Base-by-base conservation (phyloP, 2,888 invertebrate genomes). In the Anorthoa munda region DNA sequence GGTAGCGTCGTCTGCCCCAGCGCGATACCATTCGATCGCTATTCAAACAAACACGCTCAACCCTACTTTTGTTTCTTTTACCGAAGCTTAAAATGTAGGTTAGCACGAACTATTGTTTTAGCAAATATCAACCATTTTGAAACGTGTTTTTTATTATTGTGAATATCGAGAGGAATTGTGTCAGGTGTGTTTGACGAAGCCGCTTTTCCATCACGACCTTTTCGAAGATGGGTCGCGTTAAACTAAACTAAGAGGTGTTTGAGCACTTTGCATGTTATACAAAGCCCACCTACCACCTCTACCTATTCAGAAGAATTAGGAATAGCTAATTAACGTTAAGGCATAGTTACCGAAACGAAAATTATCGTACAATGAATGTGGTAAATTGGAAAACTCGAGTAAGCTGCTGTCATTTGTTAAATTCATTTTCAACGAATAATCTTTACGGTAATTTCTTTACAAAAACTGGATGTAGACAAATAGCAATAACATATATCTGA, bases 11-110 rank as follows among this genome's bases (percentile, higher is more conserved):
- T 83, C 90, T 91, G 91, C 79, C 77, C 64, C 75, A 74, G 79
- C 70, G 88, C 87, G 91, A 91, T 91, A 91, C 86, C 84, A 87
- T 87, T 90, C 90, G 90, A 91, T 90, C 89, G 87, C 86, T 86
- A 84, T 91, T 90, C 91, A 89, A 91, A 91, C 91, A 91, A 91
- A 90, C 86, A 89, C 89, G 79, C 76, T 82, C 76, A 79, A 77
- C 68, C 50, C 69, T 74, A 76, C 86, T 89, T 88, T 90, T 89
- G 89, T 90, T 91, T 90, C 85, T 87, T 88, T 89, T 86, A 81
- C 79, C 77, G 75, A 72, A 75, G 88, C 83, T 82, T 82, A 79
- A 82, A 78, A 82, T 87, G 76, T 81, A 82, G 82, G 82, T 77
- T 84, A 77, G 82, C 84, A 84, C 82, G 85, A 81, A 77, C 82